Conservation (phyloP, 2,113 vertebrate species). For the Syngnathus scovelli region DNA sequence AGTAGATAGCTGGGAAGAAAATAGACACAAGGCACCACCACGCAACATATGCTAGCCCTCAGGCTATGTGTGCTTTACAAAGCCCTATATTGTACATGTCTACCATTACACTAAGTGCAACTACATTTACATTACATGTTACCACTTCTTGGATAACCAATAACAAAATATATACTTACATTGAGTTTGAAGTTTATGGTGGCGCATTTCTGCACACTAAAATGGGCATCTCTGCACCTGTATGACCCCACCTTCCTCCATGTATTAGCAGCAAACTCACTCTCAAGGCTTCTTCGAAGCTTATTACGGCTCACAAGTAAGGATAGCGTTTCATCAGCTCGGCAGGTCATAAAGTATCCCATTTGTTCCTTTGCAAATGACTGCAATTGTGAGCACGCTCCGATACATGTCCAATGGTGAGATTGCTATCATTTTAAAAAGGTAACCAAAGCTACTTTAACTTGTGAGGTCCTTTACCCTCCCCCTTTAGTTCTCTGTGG, state of each 20-base stretch:
- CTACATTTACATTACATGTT: conserved; percentile 1
- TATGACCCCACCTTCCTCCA: no score
- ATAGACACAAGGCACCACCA: conserved; percentile 15
- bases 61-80: conserved; percentile 8
- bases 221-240: not conserved
- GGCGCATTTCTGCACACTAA: not conserved
- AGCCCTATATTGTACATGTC: conserved; percentile 2
- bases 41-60: conserved; percentile 11
- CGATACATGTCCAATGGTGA: conserved; percentile 49
- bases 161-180: no score
- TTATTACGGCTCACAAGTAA: conserved; percentile 42
- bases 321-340: conserved; percentile 52
- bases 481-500: conserved; percentile 21
- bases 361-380: conserved; percentile 56
- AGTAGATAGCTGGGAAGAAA: conserved; percentile 34
- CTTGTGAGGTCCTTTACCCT: conserved; percentile 25
- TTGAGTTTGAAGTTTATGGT: no score
- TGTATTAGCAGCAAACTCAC: conserved; percentile 17
- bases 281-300: conserved; percentile 23
- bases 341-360: conserved; percentile 55
- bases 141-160: not conserved
- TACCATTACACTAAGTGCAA: conserved; percentile 6
- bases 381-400: conserved; percentile 48
- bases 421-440: conserved; percentile 66
- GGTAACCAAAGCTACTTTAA: conserved; percentile 60